phyloP scores from a whole-genome alignment of 2,888 invertebrate genomes.

The Smittia aterrima region DNA sequence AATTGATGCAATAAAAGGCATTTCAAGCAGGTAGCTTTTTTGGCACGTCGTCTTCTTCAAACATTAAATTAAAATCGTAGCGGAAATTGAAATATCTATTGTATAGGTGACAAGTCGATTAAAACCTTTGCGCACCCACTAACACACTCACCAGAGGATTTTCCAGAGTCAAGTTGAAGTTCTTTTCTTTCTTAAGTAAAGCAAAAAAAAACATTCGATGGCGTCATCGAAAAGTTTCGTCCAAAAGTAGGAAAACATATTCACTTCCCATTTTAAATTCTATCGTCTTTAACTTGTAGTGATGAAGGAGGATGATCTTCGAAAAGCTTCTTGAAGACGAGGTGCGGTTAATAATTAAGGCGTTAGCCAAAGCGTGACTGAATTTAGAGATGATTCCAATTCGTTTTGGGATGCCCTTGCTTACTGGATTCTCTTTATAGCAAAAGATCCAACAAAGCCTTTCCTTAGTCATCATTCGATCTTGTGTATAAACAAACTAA shows the following conservation, averaged over 20 bases:
- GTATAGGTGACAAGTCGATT: constrained; percentile 21
- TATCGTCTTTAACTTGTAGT: no score
- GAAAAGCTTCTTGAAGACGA: no score
- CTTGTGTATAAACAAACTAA: not conserved
- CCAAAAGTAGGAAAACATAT: not conserved
- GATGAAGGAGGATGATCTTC: no score
- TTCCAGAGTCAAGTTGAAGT: not conserved
- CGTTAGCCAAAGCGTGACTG: not conserved
- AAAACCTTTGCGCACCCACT: constrained; percentile 24
- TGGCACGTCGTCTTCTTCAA: constrained; percentile 38
- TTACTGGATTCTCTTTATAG: no score
- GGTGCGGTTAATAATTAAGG: no score
- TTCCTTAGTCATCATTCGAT: constrained; percentile 7
- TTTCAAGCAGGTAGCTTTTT: constrained; percentile 34
- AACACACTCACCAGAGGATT: constrained; percentile 22
- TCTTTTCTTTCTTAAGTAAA: not conserved
- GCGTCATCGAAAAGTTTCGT: not conserved
- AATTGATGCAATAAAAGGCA: constrained; percentile 19
- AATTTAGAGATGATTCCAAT: not conserved
- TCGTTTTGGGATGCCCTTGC: no score
- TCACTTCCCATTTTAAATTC: not conserved
- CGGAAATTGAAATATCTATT: constrained; percentile 13
- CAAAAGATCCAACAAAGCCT: constrained; percentile 2
- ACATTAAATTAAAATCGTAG: constrained; percentile 20
- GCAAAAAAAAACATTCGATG: not conserved